Conservation (phyloP, 2,113 vertebrate genomes). For the Turdus rufiventris region DNA sequence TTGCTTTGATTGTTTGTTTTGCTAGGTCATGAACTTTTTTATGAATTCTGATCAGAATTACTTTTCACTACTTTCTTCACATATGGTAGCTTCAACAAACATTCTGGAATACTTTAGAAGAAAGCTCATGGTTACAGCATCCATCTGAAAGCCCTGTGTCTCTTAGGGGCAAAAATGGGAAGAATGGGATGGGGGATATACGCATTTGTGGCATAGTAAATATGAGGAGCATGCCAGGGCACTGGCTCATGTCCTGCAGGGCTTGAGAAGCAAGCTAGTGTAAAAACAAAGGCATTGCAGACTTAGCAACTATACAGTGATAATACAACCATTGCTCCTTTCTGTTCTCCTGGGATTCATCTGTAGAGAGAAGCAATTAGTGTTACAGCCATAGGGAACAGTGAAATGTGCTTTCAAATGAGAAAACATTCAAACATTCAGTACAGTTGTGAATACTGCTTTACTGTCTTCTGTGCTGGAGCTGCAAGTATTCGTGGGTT, state of each 20-base stretch:
- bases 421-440: neutral
- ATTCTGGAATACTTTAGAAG: neutral
- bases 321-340: neutral
- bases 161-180: neutral
- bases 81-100: fast-evolving
- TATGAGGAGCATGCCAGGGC: neutral
- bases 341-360: neutral
- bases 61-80: neutral
- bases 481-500: neutral
- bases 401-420: neutral
- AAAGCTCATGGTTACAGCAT: neutral
- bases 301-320: neutral
- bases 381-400: fast-evolving
- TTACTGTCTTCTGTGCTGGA: neutral
- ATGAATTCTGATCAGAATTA: neutral
- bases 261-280: neutral
- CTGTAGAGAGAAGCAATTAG: neutral
- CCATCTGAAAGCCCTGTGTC: neutral
- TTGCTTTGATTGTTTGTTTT: neutral
- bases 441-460: neutral
- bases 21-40: neutral
- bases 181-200: neutral
- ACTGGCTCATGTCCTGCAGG: neutral
- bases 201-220: neutral
- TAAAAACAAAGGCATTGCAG: neutral